Percentiles rank a stretch among this genome's conserved stretches.
These are phyloP conservation scores for Amazona guildingii DNA, from an alignment of 2,113 vertebrate genomes.

Conservation along the genomic window DNA sequence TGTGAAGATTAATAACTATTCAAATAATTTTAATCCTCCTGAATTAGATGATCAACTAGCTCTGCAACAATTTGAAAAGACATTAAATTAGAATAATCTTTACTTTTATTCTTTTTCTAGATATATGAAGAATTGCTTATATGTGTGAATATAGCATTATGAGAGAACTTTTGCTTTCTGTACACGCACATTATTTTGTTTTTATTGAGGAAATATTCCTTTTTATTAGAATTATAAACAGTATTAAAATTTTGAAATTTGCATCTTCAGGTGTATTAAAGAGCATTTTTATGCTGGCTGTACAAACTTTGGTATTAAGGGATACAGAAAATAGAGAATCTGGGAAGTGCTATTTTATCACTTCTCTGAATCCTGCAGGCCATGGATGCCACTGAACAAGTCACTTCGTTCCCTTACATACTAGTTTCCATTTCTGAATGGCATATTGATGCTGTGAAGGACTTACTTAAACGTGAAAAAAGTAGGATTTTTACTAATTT, in stretches of 20 bases:
- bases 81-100: neutral
- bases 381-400: neutral
- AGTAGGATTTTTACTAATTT: neutral
- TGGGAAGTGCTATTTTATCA: neutral
- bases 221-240: slow-evolving; percentile 3
- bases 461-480: neutral
- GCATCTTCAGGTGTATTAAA: neutral
- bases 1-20: neutral
- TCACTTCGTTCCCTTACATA: neutral
- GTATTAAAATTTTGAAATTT: neutral
- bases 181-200: neutral
- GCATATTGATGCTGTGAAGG: neutral
- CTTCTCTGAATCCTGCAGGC: neutral
- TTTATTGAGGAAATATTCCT: neutral
- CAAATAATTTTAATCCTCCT: neutral
- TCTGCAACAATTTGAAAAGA: neutral
- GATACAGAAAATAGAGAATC: neutral
- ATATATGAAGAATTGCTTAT: neutral
- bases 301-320: neutral
- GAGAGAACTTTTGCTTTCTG: neutral
- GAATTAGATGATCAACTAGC: neutral
- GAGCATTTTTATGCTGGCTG: neutral
- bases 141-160: neutral
- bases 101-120: neutral
- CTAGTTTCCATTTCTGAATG: neutral